Conservation (phyloP, 2,113 vertebrate species). For the Calypte anna region DNA sequence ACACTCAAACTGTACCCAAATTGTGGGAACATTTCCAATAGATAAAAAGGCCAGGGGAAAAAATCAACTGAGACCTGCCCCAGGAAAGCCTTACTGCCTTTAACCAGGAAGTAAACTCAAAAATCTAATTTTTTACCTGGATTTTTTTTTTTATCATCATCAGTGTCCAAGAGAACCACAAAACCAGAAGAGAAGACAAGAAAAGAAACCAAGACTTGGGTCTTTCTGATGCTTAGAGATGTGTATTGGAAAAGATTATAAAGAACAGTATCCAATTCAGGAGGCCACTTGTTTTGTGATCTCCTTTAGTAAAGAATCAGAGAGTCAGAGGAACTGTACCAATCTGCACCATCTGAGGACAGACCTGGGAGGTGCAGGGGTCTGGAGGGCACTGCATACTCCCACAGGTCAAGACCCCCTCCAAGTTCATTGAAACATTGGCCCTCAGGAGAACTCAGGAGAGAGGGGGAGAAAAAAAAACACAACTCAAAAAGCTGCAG, state of each 20-base stretch:
- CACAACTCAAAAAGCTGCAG: neutral
- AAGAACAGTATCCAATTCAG: neutral
- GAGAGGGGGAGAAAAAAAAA: neutral
- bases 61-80: neutral
- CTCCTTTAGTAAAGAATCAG: neutral
- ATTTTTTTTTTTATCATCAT: neutral
- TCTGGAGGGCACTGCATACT: neutral
- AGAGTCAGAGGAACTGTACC: neutral
- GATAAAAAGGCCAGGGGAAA: slow-evolving; percentile 35
- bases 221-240: neutral
- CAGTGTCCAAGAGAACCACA: neutral
- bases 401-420: neutral
- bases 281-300: neutral
- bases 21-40: neutral
- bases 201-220: neutral
- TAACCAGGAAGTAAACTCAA: slow-evolving; percentile 1
- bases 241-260: neutral
- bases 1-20: slow-evolving; percentile 31
- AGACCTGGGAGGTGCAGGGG: neutral
- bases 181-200: neutral
- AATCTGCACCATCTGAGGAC: neutral
- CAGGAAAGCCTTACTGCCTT: neutral
- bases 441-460: accelerated
- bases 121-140: neutral
- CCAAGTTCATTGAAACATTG: accelerated